Conservation (phyloP, 2,888 invertebrate genomes). For the Oxytorus armatus region DNA sequence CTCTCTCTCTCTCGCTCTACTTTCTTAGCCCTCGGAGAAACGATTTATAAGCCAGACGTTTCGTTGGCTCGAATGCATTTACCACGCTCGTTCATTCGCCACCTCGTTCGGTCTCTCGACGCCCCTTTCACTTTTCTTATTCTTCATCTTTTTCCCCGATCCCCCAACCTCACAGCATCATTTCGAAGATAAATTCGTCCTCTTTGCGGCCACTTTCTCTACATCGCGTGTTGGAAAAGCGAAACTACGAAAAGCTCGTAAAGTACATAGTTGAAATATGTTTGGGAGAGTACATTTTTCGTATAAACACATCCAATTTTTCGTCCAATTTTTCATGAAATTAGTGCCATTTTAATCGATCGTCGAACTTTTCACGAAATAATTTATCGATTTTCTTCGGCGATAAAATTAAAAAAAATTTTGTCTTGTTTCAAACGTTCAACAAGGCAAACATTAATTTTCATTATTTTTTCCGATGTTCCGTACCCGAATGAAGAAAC, state of each 20-base stretch:
- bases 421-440: too few relatives aligned
- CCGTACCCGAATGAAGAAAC: too few relatives aligned
- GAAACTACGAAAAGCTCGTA: slow-evolving; percentile 54
- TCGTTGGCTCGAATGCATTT: slow-evolving; percentile 72
- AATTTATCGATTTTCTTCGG: too few relatives aligned
- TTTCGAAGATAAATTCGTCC: slow-evolving; percentile 79
- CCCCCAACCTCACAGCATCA: slow-evolving; percentile 72
- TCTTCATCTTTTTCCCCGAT: slow-evolving; percentile 49
- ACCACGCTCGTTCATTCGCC: slow-evolving; percentile 64
- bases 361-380: too few relatives aligned
- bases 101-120: slow-evolving; percentile 54
- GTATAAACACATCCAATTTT: neutral
- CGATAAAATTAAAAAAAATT: slow-evolving; percentile 15
- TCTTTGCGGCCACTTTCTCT: slow-evolving; percentile 70
- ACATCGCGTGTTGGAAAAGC: slow-evolving; percentile 48
- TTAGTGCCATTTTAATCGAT: neutral
- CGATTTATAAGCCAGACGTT: slow-evolving; percentile 78
- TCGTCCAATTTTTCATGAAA: neutral
- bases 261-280: slow-evolving; percentile 47
- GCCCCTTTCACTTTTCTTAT: slow-evolving; percentile 66
- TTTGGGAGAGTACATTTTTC: slow-evolving; percentile 41
- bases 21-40: slow-evolving; percentile 68
- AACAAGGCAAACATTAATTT: too few relatives aligned
- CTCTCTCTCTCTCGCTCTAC: slow-evolving; percentile 42
- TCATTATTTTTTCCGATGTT: too few relatives aligned